Evolutionary conservation across 2,113 vertebrate species (phyloP), one percentile per base, ranked within the genome.

Genomic region (Platysteira castanea): DNA sequence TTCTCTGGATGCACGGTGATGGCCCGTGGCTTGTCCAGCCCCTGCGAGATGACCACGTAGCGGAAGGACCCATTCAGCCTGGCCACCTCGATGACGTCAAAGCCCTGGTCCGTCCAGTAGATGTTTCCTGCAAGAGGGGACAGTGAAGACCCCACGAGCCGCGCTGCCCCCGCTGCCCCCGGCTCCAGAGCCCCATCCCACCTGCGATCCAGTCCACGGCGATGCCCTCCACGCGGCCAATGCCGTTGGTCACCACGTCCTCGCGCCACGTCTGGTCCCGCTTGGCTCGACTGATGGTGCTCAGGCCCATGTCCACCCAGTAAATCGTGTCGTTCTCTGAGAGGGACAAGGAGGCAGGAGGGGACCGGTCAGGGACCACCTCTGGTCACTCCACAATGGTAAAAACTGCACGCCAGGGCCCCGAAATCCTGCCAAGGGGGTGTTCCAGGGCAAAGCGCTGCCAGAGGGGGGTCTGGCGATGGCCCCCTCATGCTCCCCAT

Each of bases 41-140:
- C 99, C 95, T 99, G 99, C 0, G 99, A 99, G 96, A 99, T 99
- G 93, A 99, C 99, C 69, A 99, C 99, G 0, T 99, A 99, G 82
- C 99, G 99, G 98, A 99, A 99, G 37, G 99, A 99, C n/a, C 99
- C 99, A 0, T 99, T 99, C 77, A 99, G 98, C 86, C 99, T 97
- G 80, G 99, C 99, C n/a, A 99, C 99, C 95, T 99, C 99, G 7
- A 99, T 99, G 69, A 99, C 99, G 1, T 99, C 99, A 5, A 99
- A 99, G 79, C 99, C 99, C 97, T 99, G 99, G 90, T 99, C 99
- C 0, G 99, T 99, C 99, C 99, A 99, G 97, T 99, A 99, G 96
- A 99, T 99, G 96, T 99, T 99, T 84, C 99, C 99, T 99, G 89
- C 70, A n/a, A 83, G 53, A 79, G 76, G 35, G 41, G n/a, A 52